Conservation (phyloP, 2,797 vertebrate species). For the Pangasius macronema region DNA sequence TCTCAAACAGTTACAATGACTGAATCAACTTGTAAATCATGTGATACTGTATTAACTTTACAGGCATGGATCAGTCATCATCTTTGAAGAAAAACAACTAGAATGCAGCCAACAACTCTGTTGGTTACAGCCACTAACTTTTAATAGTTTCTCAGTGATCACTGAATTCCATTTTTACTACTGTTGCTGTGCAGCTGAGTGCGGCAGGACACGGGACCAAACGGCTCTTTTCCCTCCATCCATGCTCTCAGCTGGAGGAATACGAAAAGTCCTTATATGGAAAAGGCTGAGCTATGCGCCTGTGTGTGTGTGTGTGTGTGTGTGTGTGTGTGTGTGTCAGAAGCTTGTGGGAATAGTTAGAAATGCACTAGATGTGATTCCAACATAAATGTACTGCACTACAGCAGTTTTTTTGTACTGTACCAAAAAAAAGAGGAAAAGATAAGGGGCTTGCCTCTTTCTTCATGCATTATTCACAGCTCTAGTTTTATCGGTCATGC, state of each 20-base stretch:
- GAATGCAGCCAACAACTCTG: slow-evolving; percentile 5
- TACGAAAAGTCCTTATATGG: slow-evolving; percentile 84
- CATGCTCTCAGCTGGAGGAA: slow-evolving; percentile 62
- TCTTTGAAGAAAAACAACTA: background rate
- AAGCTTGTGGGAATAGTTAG: slow-evolving; percentile 71
- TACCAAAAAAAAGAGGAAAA: background rate
- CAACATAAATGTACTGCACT: slow-evolving; percentile 61
- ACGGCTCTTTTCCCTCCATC: slow-evolving; percentile 26
- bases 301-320: slow-evolving; percentile 12
- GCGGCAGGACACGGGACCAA: slow-evolving; percentile 29
- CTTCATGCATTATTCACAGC: slow-evolving; percentile 22
- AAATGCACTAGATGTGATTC: slow-evolving; percentile 73
- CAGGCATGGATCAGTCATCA: background rate
- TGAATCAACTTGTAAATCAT: background rate
- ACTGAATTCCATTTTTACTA: slow-evolving; percentile 39
- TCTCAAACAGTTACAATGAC: background rate
- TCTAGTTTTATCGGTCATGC: background rate
- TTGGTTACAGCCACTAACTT: background rate
- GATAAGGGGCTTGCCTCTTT: background rate
- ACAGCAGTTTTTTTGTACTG: slow-evolving; percentile 12
- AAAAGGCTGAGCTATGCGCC: slow-evolving; percentile 67
- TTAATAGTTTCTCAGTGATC: slow-evolving; percentile 20
- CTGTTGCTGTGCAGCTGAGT: slow-evolving; percentile 27
- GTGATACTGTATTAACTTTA: background rate
- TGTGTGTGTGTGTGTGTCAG: slow-evolving; percentile 30